Percentiles rank a stretch among this genome's conserved stretches.
Conservation (phyloP, 1,140 invertebrate species). For the Orius insidiosus region DNA sequence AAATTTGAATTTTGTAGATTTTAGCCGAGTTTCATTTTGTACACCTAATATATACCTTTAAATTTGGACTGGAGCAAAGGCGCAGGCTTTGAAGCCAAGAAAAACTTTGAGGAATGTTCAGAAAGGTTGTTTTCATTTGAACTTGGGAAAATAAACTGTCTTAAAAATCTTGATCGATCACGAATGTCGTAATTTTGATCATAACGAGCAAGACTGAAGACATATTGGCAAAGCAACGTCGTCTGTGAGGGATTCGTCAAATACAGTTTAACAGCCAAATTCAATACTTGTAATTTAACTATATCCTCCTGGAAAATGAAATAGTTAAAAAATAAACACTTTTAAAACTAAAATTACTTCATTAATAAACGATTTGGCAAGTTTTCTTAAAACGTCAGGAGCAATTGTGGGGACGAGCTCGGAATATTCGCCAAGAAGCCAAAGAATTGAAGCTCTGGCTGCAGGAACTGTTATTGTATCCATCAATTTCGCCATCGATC, state of each 20-base stretch:
- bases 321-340: neutral
- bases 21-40: no score
- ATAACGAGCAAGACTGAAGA: conserved; percentile 91
- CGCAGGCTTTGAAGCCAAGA: conserved; percentile 82
- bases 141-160: conserved; percentile 59
- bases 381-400: conserved; percentile 80
- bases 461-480: conserved; percentile 75
- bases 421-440: conserved; percentile 88
- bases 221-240: conserved; percentile 75
- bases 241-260: conserved; percentile 79
- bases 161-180: conserved; percentile 76
- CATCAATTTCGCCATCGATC: conserved; percentile 74
- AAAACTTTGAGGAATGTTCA: conserved; percentile 63
- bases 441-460: conserved; percentile 66
- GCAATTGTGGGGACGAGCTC: conserved; percentile 66
- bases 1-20: no score
- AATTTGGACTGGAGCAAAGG: conserved; percentile 58
- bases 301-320: conserved; percentile 62
- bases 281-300: conserved; percentile 91
- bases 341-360: conserved; percentile 36
- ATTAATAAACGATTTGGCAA: conserved; percentile 81
- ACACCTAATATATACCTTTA: conserved; percentile 43
- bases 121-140: conserved; percentile 37
- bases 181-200: conserved; percentile 96
- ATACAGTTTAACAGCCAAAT: conserved; percentile 85